Conservation (phyloP, 2,113 vertebrate species). For the Piprites chloris region DNA sequence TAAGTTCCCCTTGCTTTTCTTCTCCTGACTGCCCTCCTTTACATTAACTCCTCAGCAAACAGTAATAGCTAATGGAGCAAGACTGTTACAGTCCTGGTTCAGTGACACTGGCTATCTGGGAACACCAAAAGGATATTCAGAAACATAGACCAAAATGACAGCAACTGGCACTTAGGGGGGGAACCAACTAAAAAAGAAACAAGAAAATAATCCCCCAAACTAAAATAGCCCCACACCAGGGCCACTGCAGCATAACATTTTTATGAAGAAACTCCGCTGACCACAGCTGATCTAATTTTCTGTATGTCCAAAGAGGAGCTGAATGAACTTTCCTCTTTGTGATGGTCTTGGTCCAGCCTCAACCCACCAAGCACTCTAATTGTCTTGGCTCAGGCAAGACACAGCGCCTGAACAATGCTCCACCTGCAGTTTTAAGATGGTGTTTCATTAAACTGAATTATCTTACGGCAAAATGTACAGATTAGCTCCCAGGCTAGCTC, state of each 20-base stretch:
- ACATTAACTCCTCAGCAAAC: conserved; percentile 27
- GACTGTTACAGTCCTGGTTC: conserved; percentile 8
- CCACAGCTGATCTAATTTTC: not conserved
- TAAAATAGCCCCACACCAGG: not conserved
- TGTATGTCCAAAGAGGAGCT: not conserved
- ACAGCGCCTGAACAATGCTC: not conserved
- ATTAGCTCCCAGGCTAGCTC: not conserved
- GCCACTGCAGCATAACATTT: not conserved
- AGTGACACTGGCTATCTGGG: not conserved
- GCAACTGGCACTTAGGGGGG: not conserved
- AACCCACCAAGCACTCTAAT: not conserved
- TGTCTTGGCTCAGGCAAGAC: not conserved
- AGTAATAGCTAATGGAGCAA: conserved; percentile 30
- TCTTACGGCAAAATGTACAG: not conserved
- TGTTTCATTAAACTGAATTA: conserved; percentile 42
- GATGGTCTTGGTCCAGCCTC: not conserved
- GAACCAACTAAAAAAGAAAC: not conserved
- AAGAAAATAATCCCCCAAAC: not conserved
- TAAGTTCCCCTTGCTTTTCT: conserved; percentile 32
- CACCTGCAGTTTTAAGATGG: conserved; percentile 16
- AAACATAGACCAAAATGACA: not conserved
- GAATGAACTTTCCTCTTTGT: not conserved
- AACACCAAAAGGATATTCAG: conserved; percentile 1
- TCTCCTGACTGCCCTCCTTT: not conserved
- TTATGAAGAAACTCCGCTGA: not conserved